Base-by-base conservation (phyloP, 2,888 invertebrate genomes). In the Leptinotarsa tumamoca region DNA sequence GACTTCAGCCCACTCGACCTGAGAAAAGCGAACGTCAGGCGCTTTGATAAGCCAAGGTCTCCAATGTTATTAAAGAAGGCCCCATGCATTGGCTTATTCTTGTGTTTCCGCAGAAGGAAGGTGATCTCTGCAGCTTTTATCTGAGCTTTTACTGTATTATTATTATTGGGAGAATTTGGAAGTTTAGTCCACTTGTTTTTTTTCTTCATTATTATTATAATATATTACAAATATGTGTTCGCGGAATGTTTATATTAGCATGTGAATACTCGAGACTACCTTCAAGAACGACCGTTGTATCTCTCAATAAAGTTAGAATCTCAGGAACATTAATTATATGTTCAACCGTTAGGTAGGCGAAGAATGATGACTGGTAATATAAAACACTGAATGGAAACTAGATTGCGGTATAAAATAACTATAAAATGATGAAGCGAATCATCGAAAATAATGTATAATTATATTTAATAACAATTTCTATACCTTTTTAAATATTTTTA, bases 331-430 rank as follows among this genome's bases (percentile, higher is more conserved):
- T 52, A 52, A 52, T 52, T 52, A 52, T 52, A 52, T n/a, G 52
- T 52, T 52, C 52, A 52, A 52, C 52, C 52, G 52, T 52, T 52
- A 52, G 52, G 52, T 52, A 52, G 52, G 52, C 52, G 52, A 52
- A n/a, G 52, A 52, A 52, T 52, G 52, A 52, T 52, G 14, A 52
- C 52, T n/a, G 15, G 52, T 52, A 52, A n/a, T n/a, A 17, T 52
- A n/a, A 52, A 52, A 52, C n/a, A 17, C n/a, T 15, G 52, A 52
- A 52, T 5, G 4, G 15, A 52, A n/a, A 52, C n/a, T 52, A 52
- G 52, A 52, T n/a, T 52, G 52, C 52, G 52, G n/a, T 52, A n/a
- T 52, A 52, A 52, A 43, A n/a, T n/a, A 52, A 52, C 52, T n/a
- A 52, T 52, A n/a, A 52, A 52, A n/a, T 52, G n/a, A 52, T 52